Evolutionary conservation across 2,113 vertebrate species (phyloP).

Genomic region (Protomyctophum bolini): DNA sequence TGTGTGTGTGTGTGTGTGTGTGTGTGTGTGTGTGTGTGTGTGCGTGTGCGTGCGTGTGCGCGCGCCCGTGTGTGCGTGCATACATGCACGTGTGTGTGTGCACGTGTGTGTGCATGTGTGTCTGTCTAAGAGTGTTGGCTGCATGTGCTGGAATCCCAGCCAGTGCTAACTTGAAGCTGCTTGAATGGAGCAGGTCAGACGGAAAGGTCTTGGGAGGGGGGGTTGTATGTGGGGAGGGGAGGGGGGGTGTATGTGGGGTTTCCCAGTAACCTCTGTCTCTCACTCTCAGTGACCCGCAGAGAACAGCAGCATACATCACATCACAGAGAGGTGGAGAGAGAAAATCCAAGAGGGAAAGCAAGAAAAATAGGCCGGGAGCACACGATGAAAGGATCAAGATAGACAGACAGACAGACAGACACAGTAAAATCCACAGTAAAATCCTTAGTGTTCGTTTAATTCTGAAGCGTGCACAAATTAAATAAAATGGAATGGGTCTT

Average conservation of each 20-base stretch:
- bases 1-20: not conserved
- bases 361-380: not conserved
- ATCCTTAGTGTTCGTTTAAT: no score
- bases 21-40: constrained; percentile 15
- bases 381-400: not conserved
- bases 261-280: constrained; percentile 40
- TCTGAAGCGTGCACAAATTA: no score
- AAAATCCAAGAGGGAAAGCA: not conserved
- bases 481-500: no score
- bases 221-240: not conserved
- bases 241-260: constrained; percentile 10
- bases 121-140: constrained; percentile 1
- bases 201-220: constrained; percentile 33
- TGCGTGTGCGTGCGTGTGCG: constrained; percentile 3
- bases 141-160: constrained; percentile 51
- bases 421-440: no score
- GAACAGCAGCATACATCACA: constrained; percentile 3
- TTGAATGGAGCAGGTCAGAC: constrained; percentile 64
- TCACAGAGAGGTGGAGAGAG: not conserved
- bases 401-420: not conserved
- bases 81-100: constrained; percentile 2
- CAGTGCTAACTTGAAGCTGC: constrained; percentile 15
- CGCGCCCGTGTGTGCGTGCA: not conserved
- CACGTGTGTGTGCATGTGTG: not conserved
- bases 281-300: constrained; percentile 16